Percentiles rank a stretch among this genome's conserved stretches.
Evolutionary conservation across 2,888 invertebrate species (phyloP).

Genomic region (Epirrhoe tristata): DNA sequence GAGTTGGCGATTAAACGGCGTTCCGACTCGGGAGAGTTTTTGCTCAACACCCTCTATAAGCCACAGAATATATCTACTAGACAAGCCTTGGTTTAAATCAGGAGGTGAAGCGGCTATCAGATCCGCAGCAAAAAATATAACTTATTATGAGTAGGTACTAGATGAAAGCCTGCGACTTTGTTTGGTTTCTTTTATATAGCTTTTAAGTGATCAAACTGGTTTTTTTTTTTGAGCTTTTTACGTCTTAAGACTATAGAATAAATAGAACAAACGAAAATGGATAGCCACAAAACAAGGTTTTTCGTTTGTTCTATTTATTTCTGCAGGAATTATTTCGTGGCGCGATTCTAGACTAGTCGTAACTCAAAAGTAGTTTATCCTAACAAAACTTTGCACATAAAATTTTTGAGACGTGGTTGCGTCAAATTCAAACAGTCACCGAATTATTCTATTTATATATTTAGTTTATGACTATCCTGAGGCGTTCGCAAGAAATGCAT

Average conservation of each 20-base stretch:
- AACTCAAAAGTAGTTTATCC: no score
- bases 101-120: slow-evolving; percentile 46
- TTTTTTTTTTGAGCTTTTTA: no score
- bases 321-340: no score
- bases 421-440: not conserved
- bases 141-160: slow-evolving; percentile 20
- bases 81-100: slow-evolving; percentile 53
- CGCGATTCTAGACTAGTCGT: no score
- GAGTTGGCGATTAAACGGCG: slow-evolving; percentile 72
- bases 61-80: slow-evolving; percentile 26
- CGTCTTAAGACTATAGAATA: no score
- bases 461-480: not conserved
- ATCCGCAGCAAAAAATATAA: slow-evolving; percentile 32
- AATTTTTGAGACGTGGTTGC: not conserved
- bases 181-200: not conserved
- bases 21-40: slow-evolving; percentile 63
- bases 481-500: slow-evolving; percentile 23
- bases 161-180: not conserved
- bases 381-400: no score
- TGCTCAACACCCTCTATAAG: slow-evolving; percentile 53
- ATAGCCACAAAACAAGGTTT: no score
- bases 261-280: no score
- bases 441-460: not conserved
- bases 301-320: no score
- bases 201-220: no score